These are phyloP conservation scores for Melitaea cinxia DNA, from an alignment of 1,140 invertebrate genomes.

Conservation along the genomic window DNA sequence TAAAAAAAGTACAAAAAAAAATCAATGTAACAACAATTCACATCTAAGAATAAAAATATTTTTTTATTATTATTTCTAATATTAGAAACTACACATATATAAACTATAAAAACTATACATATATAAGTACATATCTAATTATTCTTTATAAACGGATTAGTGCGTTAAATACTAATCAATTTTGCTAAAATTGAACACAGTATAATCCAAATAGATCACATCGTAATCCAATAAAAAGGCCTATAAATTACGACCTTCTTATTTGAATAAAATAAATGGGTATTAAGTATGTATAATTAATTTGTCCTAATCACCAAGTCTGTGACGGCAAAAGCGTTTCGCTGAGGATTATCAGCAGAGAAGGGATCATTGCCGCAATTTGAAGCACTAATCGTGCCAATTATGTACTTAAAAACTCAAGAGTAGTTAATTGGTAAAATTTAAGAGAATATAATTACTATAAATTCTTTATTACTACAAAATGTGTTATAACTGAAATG, in stretches of 20 bases:
- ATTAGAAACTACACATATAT: not conserved
- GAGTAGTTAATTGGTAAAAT: not conserved
- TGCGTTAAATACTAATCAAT: not conserved
- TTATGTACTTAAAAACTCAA: conserved; percentile 35
- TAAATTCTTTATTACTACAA: not conserved
- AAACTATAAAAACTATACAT: not conserved
- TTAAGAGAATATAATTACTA: not conserved
- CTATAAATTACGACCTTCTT: conserved; percentile 35
- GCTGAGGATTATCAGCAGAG: conserved; percentile 38
- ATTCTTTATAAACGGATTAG: not conserved
- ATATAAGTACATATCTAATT: not conserved
- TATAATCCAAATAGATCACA: conserved; percentile 8
- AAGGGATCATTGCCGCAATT: conserved; percentile 40
- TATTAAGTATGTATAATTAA: conserved; percentile 55
- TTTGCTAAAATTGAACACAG: not conserved
- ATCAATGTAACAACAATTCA: too few species aligned
- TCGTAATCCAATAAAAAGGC: conserved; percentile 19
- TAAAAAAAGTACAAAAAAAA: too few species aligned
- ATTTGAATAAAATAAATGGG: conserved; percentile 45
- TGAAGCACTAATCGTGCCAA: conserved; percentile 30
- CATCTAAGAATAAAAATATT: too few species aligned
- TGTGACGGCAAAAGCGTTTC: conserved; percentile 41
- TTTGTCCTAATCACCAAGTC: conserved; percentile 47
- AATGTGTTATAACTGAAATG: too few species aligned
- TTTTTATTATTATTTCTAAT: too few species aligned